Base-by-base conservation (phyloP, 2,888 invertebrate species). In the Balanococcus diminutus region DNA sequence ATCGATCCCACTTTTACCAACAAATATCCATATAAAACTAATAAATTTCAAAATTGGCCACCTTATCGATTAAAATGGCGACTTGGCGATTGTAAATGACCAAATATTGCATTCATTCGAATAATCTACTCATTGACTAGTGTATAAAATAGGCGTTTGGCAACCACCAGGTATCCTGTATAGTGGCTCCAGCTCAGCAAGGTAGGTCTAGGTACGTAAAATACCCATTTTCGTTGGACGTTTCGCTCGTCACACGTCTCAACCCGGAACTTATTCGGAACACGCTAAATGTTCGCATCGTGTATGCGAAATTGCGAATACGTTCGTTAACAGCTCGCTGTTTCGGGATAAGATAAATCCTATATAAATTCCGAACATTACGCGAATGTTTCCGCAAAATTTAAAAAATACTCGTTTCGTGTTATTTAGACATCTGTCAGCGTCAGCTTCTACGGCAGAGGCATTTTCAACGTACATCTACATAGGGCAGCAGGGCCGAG, bases 361-460 rank as follows among this genome's bases (percentile, higher is more conserved):
- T 11, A 67, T 67, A 67, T 67, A 67, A 67, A 67, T 67, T 67
- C 61, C 61, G 28, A 14, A 14, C 61, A 67, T 67, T 67, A 67
- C 61, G 25, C 61, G 61, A 67, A 11, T 14, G 61, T 67, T 67
- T 67, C 61, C 61, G 61, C 61, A 67, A 67, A 25, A 25, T 67
- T 28, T 25, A 11, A 25, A 67, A 67, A 25, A 67, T 25, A 67
- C 9, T 2, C 61, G 61, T 28, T 67, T 67, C 28, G 61, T 25
- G 25, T 67, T 67, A 67, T 67, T 67, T 67, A 25, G 61, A 67
- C 61, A 67, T 67, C 61, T 67, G 61, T 67, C 61, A 67, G 28
- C 61, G 61, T 67, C 61, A 67, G 28, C 61, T 51, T 51, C 51
- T 51, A 51, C 5, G 2, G 2, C 51, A 51, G 51, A 42, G 42